These are phyloP conservation scores for Euglossa dilemma DNA, from an alignment of 1,140 invertebrate genomes.

Conservation along the genomic window DNA sequence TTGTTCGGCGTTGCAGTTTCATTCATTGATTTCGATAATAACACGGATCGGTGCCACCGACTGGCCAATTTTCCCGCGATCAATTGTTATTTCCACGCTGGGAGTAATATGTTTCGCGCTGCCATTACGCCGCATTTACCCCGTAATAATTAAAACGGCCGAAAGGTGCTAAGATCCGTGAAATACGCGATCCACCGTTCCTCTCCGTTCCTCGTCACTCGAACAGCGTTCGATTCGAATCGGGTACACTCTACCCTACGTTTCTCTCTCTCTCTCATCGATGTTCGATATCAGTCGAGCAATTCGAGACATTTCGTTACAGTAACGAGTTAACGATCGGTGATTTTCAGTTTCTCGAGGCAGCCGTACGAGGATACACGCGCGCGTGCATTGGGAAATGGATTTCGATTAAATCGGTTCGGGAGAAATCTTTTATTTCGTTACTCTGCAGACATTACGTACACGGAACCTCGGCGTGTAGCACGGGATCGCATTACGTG, in stretches of 20 bases:
- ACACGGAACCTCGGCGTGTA: slow-evolving; percentile 56
- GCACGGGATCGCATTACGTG: slow-evolving; percentile 45
- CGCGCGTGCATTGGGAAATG: slow-evolving; percentile 39
- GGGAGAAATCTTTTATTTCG: slow-evolving; percentile 40
- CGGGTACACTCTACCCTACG: neutral
- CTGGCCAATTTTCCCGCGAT: slow-evolving; percentile 51
- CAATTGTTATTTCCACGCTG: slow-evolving; percentile 29
- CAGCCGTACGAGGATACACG: slow-evolving; percentile 21
- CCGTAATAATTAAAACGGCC: slow-evolving; percentile 10
- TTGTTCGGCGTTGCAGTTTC: slow-evolving; percentile 55
- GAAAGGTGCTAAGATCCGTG: slow-evolving; percentile 9
- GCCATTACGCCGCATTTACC: neutral
- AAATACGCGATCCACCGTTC: neutral
- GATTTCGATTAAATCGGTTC: slow-evolving; percentile 27
- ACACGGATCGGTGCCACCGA: slow-evolving; percentile 46
- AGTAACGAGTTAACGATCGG: slow-evolving; percentile 18
- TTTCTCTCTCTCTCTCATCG: neutral
- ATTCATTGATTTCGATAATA: slow-evolving; percentile 62
- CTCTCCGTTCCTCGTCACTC: neutral
- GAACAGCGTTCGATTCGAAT: neutral
- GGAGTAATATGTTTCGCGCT: neutral
- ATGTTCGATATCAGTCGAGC: neutral
- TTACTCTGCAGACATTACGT: slow-evolving; percentile 47
- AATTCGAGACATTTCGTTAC: neutral
- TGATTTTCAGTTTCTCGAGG: slow-evolving; percentile 27